These are phyloP conservation scores for Parnassius mnemosyne DNA, from an alignment of 2,888 invertebrate genomes.

Conservation along the genomic window DNA sequence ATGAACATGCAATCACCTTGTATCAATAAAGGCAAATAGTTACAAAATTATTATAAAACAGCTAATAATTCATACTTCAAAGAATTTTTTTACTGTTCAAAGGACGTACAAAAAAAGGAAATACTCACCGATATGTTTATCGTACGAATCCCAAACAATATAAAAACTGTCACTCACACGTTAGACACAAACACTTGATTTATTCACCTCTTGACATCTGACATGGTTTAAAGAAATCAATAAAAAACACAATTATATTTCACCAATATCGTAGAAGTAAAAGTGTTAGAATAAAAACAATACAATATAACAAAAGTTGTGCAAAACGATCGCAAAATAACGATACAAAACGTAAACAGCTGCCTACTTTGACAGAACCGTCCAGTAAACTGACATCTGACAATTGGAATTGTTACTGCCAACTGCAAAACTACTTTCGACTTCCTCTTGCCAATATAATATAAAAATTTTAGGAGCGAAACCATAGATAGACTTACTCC, in stretches of 20 bases:
- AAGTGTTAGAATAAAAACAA: constrained; percentile 71
- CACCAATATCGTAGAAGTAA: constrained; percentile 60
- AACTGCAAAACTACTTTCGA: constrained; percentile 66
- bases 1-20: too few species aligned
- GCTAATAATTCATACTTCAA: background rate
- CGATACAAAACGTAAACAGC: constrained; percentile 79
- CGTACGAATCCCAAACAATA: constrained; percentile 75
- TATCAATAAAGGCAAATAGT: background rate
- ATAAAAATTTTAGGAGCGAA: constrained; percentile 22
- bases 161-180: constrained; percentile 75
- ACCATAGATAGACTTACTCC: too few species aligned
- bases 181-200: constrained; percentile 69
- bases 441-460: constrained; percentile 47
- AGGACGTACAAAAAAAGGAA: constrained; percentile 40
- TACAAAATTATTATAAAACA: background rate
- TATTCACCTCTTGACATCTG: constrained; percentile 80
- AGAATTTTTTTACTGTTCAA: constrained; percentile 2
- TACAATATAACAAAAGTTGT: constrained; percentile 72
- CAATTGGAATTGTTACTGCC: constrained; percentile 48
- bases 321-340: constrained; percentile 78
- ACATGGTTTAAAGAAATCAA: constrained; percentile 62
- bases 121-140: constrained; percentile 75
- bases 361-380: constrained; percentile 77
- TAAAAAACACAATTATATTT: constrained; percentile 57
- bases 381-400: constrained; percentile 65